phyloP scores from a whole-genome alignment of 2,113 vertebrate genomes.

The Otocyon megalotis region DNA sequence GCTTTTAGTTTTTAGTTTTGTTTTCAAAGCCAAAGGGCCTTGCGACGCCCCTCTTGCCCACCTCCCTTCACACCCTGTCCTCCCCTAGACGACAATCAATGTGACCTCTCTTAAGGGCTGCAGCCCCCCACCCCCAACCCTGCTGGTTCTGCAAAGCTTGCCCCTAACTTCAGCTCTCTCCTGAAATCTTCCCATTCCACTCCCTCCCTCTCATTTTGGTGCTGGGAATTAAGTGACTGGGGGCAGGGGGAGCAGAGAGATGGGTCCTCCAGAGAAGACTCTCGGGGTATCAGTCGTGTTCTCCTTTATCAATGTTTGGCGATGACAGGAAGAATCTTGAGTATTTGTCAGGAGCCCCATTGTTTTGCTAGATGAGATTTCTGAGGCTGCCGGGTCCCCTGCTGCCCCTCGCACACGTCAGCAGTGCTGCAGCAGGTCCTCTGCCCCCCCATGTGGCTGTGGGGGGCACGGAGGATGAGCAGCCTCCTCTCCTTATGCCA shows the following conservation, averaged over 20 bases:
- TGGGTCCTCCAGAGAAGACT: constrained; percentile 50
- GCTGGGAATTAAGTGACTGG: constrained; percentile 70
- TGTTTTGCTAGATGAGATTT: constrained; percentile 88
- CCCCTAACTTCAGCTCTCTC: constrained; percentile 52
- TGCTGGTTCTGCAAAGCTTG: constrained; percentile 75
- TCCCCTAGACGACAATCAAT: constrained; percentile 86
- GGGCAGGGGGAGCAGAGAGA: neutral
- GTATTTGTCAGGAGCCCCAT: constrained; percentile 83
- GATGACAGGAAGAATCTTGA: constrained; percentile 83
- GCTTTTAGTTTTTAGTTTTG: constrained; percentile 79
- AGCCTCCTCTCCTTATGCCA: constrained; percentile 80
- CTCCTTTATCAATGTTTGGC: constrained; percentile 88
- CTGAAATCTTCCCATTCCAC: constrained; percentile 46
- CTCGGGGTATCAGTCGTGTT: constrained; percentile 86
- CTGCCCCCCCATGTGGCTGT: constrained; percentile 60
- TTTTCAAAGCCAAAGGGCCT: constrained; percentile 84
- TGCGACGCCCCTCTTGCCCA: constrained; percentile 74
- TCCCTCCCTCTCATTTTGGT: constrained; percentile 73
- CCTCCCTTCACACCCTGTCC: constrained; percentile 50
- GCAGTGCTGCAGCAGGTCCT: constrained; percentile 84
- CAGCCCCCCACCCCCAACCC: constrained; percentile 72
- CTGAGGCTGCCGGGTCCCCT: constrained; percentile 83
- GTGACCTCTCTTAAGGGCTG: constrained; percentile 89
- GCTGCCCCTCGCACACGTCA: constrained; percentile 78
- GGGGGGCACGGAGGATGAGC: constrained; percentile 59